Conservation (phyloP, 1,140 invertebrate species). For the Drosophila prosaltans region DNA sequence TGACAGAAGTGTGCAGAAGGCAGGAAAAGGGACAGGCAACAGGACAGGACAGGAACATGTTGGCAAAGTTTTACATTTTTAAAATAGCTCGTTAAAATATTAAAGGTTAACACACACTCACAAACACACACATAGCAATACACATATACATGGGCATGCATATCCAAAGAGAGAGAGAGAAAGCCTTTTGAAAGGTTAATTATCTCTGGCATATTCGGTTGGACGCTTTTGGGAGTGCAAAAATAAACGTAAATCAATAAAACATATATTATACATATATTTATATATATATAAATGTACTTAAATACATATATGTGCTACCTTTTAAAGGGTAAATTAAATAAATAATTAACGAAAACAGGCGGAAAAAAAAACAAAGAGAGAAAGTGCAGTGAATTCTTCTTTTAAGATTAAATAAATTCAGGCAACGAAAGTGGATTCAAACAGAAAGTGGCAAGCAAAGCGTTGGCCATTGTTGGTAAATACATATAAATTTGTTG, state of each 20-base stretch:
- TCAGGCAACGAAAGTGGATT: neutral
- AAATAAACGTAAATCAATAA: slow-evolving; percentile 61
- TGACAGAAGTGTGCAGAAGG: slow-evolving; percentile 61
- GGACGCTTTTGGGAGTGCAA: slow-evolving; percentile 50
- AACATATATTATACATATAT: slow-evolving; percentile 21
- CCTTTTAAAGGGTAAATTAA: slow-evolving; percentile 25
- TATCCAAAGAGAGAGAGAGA: neutral
- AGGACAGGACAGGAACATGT: slow-evolving; percentile 55
- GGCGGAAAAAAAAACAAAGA: neutral
- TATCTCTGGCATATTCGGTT: slow-evolving; percentile 74
- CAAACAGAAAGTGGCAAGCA: too few species aligned
- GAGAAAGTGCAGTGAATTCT: neutral
- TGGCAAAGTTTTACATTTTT: slow-evolving; percentile 79
- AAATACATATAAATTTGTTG: too few species aligned
- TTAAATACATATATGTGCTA: neutral
- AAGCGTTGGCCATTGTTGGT: too few species aligned
- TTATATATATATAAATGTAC: slow-evolving; percentile 24
- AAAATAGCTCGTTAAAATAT: slow-evolving; percentile 80
- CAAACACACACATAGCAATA: slow-evolving; percentile 13
- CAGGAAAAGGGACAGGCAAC: slow-evolving; percentile 42
- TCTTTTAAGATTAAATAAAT: neutral
- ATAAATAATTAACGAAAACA: slow-evolving; percentile 38
- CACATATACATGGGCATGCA: slow-evolving; percentile 7
- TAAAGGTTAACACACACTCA: slow-evolving; percentile 67
- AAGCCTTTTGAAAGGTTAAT: slow-evolving; percentile 75